A percentile compares a stretch with the other conserved stretches of the same genome.
phyloP scores from a whole-genome alignment of 64 coral and sea anemone species.

The Stichodactyla mertensii region DNA sequence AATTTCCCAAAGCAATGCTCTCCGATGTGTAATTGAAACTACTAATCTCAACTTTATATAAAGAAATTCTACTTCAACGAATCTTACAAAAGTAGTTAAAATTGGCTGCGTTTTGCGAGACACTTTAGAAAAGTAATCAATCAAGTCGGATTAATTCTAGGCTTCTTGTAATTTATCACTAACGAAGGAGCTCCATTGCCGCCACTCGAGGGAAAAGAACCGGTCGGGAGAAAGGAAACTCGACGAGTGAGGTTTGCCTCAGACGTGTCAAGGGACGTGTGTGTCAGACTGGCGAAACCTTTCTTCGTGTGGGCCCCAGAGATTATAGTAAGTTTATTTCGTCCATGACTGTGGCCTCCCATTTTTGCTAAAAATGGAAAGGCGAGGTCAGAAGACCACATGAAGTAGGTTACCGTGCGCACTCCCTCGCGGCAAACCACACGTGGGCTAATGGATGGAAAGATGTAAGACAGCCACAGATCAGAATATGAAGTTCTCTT shows the following conservation, averaged over 20 bases:
- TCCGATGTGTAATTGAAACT: no score
- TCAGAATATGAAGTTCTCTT: background rate
- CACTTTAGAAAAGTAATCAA: no score
- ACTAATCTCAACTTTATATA: no score
- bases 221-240: background rate
- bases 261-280: background rate
- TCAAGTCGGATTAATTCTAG: no score
- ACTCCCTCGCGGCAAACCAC: background rate
- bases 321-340: background rate
- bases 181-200: no score
- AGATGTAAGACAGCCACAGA: background rate
- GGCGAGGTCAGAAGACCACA: background rate
- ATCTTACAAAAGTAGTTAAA: no score
- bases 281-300: background rate
- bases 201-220: no score
- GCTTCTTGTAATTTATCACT: no score
- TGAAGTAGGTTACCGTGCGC: background rate
- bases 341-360: background rate
- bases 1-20: no score
- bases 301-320: background rate
- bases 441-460: background rate
- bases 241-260: background rate
- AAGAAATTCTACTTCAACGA: no score
- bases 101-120: no score
- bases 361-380: background rate